Base-by-base conservation (phyloP, 2,888 invertebrate species). In the Melanotus villosus region DNA sequence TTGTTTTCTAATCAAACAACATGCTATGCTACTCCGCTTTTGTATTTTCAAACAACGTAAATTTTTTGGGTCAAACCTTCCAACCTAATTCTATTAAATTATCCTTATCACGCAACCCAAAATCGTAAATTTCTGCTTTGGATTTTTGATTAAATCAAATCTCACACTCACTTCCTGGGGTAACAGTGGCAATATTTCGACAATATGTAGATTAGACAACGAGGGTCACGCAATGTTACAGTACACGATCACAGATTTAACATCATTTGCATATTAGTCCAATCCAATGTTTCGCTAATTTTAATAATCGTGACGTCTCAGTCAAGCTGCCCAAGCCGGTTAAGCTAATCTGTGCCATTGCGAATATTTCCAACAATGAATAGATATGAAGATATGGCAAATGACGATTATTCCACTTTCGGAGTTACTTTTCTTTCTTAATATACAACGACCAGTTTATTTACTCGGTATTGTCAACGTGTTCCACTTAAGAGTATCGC, bases 201-300 rank as follows among this genome's bases (percentile, higher is more conserved):
- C 32, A 52, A 52, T 52, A 52, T 52, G 52, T 14, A 52, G 52
- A 52, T 52, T 30, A 52, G 52, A 52, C 52, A 32, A 52, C 34
- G 52, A 52, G 52, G 52, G 32, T 52, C 52, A 52, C 52, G 52
- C 52, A 52, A 30, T 32, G n/a, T 18, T 32, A 32, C 26, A 32
- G 52, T 52, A 14, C 32, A 32, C 16, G 34, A 14, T 16, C 32
- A 19, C 32, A 16, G 52, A 52, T 52, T 52, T 52, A n/a, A 32
- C 14, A 10, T 52, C 32, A 52, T 52, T 52, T 52, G 32, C 52
- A 52, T 52, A 52, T 52, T 32, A 10, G 32, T 16, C 9, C 52
- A 10, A 18, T 16, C 9, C 52, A 16, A 32, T 32, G 30, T 50
- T 50, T 30, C 26, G 5, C 30, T 26, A 26, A 52, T 52, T 47